phyloP scores from a whole-genome alignment of 2,113 vertebrate species.

The Oreotragus oreotragus region DNA sequence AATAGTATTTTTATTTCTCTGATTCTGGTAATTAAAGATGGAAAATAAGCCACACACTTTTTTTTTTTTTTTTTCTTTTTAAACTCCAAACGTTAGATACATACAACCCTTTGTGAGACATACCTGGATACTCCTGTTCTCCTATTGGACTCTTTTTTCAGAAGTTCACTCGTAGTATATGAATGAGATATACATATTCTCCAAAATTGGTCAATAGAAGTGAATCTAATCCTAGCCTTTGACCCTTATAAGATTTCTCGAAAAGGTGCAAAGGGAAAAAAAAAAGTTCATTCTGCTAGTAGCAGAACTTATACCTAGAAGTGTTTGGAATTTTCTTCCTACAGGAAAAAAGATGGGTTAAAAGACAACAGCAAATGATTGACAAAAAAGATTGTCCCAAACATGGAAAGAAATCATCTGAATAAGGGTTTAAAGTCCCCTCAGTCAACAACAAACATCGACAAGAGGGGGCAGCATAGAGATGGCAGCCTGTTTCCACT shows the following conservation, averaged over 20 bases:
- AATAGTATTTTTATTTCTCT: not conserved
- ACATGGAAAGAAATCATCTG: not conserved
- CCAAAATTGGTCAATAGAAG: not conserved
- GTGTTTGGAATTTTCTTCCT: not conserved
- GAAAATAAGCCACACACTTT: not conserved
- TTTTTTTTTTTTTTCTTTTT: not conserved
- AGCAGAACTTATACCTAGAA: not conserved
- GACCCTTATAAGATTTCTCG: not conserved
- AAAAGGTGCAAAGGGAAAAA: not conserved
- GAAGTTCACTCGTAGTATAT: not conserved
- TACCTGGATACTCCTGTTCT: not conserved
- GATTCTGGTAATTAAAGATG: not conserved
- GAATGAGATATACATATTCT: not conserved
- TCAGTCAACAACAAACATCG: accelerated
- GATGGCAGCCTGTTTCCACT: not conserved
- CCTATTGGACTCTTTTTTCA: not conserved
- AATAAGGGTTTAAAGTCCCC: not conserved
- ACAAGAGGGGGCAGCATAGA: not conserved
- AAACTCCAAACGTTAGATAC: not conserved
- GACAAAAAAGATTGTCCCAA: not conserved
- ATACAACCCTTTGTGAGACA: not conserved
- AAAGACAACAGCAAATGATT: not conserved
- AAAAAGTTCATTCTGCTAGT: not conserved
- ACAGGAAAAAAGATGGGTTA: not conserved
- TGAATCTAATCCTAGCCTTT: not conserved